These are phyloP conservation scores for Drosophila mauritiana DNA, from an alignment of 1,140 invertebrate genomes.

Conservation along the genomic window DNA sequence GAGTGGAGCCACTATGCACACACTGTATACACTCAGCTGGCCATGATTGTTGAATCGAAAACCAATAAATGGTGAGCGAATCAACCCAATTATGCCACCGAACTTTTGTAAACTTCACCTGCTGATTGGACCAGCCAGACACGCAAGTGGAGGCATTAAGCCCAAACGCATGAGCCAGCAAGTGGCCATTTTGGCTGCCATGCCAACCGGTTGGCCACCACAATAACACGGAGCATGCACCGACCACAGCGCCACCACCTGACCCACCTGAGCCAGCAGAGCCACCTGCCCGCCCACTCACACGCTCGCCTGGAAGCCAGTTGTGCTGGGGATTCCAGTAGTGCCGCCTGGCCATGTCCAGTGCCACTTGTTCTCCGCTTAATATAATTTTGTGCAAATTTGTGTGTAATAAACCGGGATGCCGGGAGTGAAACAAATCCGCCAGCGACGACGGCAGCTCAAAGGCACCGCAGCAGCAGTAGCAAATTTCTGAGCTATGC, in stretches of 20 bases:
- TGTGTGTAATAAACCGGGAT: slow-evolving; percentile 51
- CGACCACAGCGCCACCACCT: slow-evolving; percentile 38
- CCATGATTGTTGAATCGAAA: slow-evolving; percentile 47
- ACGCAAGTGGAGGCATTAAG: slow-evolving; percentile 51
- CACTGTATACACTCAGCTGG: background rate
- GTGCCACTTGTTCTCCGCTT: slow-evolving; percentile 12
- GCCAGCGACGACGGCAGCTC: slow-evolving; percentile 3
- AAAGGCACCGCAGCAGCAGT: slow-evolving; percentile 41
- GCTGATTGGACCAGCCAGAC: slow-evolving; percentile 36
- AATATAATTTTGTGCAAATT: slow-evolving; percentile 36
- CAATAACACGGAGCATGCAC: slow-evolving; percentile 81
- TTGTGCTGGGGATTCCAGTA: slow-evolving; percentile 72
- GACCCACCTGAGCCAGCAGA: background rate
- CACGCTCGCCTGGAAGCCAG: slow-evolving; percentile 51
- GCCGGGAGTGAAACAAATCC: slow-evolving; percentile 21
- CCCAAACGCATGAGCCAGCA: slow-evolving; percentile 33
- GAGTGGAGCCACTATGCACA: background rate
- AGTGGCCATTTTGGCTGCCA: slow-evolving; percentile 54
- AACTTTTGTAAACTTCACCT: slow-evolving; percentile 61
- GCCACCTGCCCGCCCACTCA: slow-evolving; percentile 4
- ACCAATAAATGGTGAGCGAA: slow-evolving; percentile 69
- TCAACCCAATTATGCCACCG: slow-evolving; percentile 74
- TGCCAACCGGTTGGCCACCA: slow-evolving; percentile 73
- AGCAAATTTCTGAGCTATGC: slow-evolving; percentile 9
- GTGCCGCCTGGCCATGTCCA: slow-evolving; percentile 54